Base-by-base conservation (phyloP, 1,140 invertebrate genomes). In the Cotesia vestalis region DNA sequence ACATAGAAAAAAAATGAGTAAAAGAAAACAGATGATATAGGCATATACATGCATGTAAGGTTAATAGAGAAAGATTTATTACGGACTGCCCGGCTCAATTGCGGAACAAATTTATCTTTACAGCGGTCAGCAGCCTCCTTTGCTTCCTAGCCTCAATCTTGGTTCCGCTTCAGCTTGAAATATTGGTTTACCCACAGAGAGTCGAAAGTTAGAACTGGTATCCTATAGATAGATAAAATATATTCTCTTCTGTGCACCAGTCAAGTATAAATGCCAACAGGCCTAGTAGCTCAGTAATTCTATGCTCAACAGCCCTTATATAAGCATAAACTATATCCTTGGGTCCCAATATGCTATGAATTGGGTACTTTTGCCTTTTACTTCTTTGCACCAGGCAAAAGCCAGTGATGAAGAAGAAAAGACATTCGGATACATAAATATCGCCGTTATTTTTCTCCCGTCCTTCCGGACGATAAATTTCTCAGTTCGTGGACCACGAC, bases 51-150 rank as follows among this genome's bases (percentile, higher is more conserved):
- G 12, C 9, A 27, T 14, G 66, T 52, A 17, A 20, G 38, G 38
- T 81, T 82, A 83, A 81, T 83, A 81, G 80, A 82, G 76, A 61
- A 84, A 83, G 84, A 85, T 85, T 85, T 85, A 85, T 83, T 79
- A 78, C 78, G 76, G 79, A 80, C 83, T 79, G 84, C 82, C 81
- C 78, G 84, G 79, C 83, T 84, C 84, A 84, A 85, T 85, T 84
- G 84, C 80, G 79, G 82, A 82, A 83, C 81, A 83, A 85, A 85
- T 85, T 85, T 84, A 84, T 84, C 84, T 84, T 78, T 75, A 71
- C 78, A 79, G 81, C 76, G 83, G 81, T 85, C 83, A 84, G 82
- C 82, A 80, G 80, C 79, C 73, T 79, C 74, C 81, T 80, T 82
- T 80, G 80, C 79, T 83, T 84, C 78, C 79, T 81, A 82, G 80